These are phyloP conservation scores for Amblyopsis rosae DNA, from an alignment of 2,113 vertebrate genomes.

Conservation along the genomic window DNA sequence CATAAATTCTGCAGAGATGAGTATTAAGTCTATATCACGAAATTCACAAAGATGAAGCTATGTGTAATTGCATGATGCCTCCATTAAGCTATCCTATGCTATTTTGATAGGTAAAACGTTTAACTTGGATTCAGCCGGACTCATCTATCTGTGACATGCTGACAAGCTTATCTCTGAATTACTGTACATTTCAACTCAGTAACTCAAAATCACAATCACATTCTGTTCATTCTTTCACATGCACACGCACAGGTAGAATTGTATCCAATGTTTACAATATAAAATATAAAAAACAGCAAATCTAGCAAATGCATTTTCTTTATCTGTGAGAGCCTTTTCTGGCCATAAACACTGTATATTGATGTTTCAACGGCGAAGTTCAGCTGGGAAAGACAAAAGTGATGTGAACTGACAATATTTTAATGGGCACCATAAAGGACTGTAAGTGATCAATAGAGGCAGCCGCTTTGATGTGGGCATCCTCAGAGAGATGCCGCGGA, in stretches of 20 bases:
- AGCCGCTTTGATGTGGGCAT: constrained; percentile 84
- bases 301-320: not conserved
- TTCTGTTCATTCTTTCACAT: too few species aligned
- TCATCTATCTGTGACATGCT: too few species aligned
- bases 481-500: constrained; percentile 77
- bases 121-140: too few species aligned
- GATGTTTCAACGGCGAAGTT: constrained; percentile 74
- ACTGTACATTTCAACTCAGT: too few species aligned
- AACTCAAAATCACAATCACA: not conserved
- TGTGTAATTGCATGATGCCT: too few species aligned
- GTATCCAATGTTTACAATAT: not conserved
- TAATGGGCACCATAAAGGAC: constrained; percentile 80
- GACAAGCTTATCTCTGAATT: too few species aligned
- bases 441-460: constrained; percentile 89
- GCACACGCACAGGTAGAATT: too few species aligned
- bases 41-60: too few species aligned
- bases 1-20: too few species aligned
- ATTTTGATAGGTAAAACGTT: too few species aligned
- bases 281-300: not conserved
- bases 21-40: too few species aligned
- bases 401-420: constrained; percentile 83
- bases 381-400: constrained; percentile 80
- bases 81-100: too few species aligned
- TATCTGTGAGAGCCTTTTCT: constrained; percentile 28
- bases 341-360: constrained; percentile 51